Conservation (phyloP, 2,797 vertebrate species). For the Serranus cabrilla region DNA sequence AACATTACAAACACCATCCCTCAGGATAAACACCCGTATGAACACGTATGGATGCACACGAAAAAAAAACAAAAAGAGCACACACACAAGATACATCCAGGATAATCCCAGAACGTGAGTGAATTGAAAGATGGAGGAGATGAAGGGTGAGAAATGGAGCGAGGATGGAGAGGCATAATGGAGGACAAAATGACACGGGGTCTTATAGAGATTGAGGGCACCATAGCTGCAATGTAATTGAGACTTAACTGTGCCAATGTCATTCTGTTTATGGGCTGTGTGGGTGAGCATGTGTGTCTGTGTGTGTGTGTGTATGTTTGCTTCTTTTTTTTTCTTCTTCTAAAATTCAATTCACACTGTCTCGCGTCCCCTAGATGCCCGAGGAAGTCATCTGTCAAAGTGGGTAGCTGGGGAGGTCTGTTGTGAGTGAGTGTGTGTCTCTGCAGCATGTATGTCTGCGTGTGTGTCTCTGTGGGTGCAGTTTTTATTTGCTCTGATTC, state of each 20-base stretch:
- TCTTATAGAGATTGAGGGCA: conserved; percentile 61
- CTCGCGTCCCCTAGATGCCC: conserved; percentile 41
- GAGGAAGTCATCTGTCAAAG: conserved; percentile 69
- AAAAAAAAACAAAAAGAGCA: neutral
- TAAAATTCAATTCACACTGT: conserved; percentile 71
- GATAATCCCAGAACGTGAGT: neutral
- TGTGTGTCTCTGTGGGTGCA: conserved; percentile 32
- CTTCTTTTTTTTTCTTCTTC: conserved; percentile 1
- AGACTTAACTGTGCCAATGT: conserved; percentile 60
- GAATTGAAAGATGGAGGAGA: conserved; percentile 30
- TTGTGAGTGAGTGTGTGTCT: conserved; percentile 41
- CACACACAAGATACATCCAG: neutral
- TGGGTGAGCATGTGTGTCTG: conserved; percentile 15
- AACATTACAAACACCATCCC: conserved; percentile 23
- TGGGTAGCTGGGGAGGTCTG: conserved; percentile 38
- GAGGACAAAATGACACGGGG: conserved; percentile 34
- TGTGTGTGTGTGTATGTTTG: conserved; percentile 14
- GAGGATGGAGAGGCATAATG: neutral
- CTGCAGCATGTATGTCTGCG: conserved; percentile 16
- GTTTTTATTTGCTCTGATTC: conserved; percentile 74
- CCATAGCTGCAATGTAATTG: conserved; percentile 39
- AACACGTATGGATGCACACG: conserved; percentile 4
- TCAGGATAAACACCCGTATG: conserved; percentile 30
- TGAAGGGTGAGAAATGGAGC: conserved; percentile 21
- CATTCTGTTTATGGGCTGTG: conserved; percentile 44